A percentile compares a stretch with the other conserved stretches of the same genome.
Evolutionary conservation across 2,888 invertebrate genomes (phyloP).

Genomic region (Thymelicus acteon): DNA sequence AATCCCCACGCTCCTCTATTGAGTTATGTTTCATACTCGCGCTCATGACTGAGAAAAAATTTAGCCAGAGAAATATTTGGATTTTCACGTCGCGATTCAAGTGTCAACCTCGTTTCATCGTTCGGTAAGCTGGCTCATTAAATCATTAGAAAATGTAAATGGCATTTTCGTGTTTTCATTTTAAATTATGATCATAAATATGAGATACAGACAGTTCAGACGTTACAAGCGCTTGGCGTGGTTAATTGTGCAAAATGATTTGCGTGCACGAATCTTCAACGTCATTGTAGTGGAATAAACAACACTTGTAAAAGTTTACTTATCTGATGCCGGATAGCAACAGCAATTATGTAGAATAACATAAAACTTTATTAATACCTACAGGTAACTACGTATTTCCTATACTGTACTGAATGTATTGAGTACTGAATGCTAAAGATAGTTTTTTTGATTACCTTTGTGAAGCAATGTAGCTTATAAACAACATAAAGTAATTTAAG

Average conservation of each 20-base stretch:
- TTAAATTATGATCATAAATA: neutral
- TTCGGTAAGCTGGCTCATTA: conserved; percentile 23
- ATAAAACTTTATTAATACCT: too few species aligned
- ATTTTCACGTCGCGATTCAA: conserved; percentile 23
- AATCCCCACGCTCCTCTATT: conserved; percentile 71
- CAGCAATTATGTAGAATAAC: too few species aligned
- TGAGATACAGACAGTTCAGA: neutral
- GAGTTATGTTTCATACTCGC: conserved; percentile 74
- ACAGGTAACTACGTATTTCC: too few species aligned
- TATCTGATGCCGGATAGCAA: too few species aligned
- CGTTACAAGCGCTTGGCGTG: conserved; percentile 2
- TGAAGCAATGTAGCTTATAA: too few species aligned
- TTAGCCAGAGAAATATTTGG: conserved; percentile 32
- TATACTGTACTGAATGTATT: too few species aligned
- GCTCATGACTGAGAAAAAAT: conserved; percentile 51
- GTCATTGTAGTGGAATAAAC: conserved; percentile 3
- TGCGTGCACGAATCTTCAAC: neutral
- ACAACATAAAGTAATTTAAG: too few species aligned
- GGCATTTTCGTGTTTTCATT: conserved; percentile 7
- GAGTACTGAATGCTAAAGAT: too few species aligned
- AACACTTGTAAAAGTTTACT: neutral
- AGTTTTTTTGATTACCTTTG: too few species aligned
- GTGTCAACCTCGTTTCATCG: conserved; percentile 11
- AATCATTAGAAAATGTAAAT: conserved; percentile 18
- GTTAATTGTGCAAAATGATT: conserved; percentile 4